Percentiles rank a stretch among this genome's conserved stretches.
Conservation (phyloP, 2,113 vertebrate genomes). For the Mystacornis crossleyi region DNA sequence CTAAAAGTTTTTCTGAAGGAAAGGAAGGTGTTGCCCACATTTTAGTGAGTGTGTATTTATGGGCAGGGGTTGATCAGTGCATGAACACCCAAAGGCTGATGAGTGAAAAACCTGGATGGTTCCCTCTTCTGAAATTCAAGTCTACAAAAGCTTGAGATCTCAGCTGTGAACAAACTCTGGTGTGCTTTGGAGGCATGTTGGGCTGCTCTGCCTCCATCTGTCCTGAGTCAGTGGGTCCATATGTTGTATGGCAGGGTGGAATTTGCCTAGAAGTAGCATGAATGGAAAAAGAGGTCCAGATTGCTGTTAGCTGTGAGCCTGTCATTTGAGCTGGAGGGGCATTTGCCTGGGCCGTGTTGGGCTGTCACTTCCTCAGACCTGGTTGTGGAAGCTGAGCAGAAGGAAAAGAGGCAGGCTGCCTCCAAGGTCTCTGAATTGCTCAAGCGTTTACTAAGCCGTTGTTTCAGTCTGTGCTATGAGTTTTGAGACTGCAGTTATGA, state of each 20-base stretch:
- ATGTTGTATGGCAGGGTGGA: neutral
- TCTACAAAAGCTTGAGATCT: neutral
- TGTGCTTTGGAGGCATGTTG: neutral
- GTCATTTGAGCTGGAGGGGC: neutral
- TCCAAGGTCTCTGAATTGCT: neutral
- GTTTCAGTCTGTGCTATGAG: neutral
- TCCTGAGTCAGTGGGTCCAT: neutral
- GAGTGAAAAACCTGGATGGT: neutral
- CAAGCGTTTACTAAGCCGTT: neutral
- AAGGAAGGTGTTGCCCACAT: neutral
- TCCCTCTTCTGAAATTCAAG: neutral
- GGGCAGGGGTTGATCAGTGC: neutral
- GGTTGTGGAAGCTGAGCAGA: neutral
- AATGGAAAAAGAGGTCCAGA: neutral
- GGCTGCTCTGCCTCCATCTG: neutral
- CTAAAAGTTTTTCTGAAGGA: neutral
- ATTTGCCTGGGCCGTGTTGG: neutral
- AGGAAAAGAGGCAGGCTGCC: neutral
- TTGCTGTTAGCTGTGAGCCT: neutral
- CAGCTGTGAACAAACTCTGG: fast-evolving
- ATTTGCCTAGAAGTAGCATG: neutral
- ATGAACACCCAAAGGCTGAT: neutral
- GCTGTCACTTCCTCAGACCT: neutral
- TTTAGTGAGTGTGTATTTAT: neutral
- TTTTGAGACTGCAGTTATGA: neutral